A percentile compares a stretch with the other conserved stretches of the same genome.
Evolutionary conservation across 1,140 invertebrate genomes (phyloP).

Genomic region (Eupristina koningsbergeri): DNA sequence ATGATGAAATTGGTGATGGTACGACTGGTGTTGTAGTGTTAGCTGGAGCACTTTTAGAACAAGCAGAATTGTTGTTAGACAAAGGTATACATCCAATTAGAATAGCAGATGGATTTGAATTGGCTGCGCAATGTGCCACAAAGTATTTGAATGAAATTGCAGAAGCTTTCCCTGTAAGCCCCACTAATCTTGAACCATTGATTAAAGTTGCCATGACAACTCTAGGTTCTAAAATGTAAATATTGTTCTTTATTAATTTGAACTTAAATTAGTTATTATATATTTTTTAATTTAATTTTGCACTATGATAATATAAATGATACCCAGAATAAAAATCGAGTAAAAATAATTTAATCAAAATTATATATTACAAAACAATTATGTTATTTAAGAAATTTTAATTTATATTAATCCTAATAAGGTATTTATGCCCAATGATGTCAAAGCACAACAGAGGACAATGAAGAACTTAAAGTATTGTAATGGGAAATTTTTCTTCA

Average conservation of each 20-base stretch:
- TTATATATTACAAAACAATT: not conserved
- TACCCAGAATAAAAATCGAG: no score
- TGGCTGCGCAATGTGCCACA: constrained; percentile 93
- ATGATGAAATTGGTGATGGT: constrained; percentile 99
- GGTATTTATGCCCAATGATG: constrained; percentile 39
- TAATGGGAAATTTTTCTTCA: not conserved
- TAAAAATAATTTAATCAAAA: not conserved
- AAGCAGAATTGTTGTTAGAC: constrained; percentile 93
- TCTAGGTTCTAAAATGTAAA: constrained; percentile 97
- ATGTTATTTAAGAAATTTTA: not conserved
- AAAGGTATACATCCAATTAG: constrained; percentile 98
- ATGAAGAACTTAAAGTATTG: not conserved
- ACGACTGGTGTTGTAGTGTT: constrained; percentile 98
- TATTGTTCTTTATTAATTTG: not conserved
- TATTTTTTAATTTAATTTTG: no score
- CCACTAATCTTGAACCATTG: constrained; percentile 88
- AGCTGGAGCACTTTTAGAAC: constrained; percentile 94
- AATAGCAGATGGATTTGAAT: constrained; percentile 98
- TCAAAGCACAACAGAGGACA: constrained; percentile 25
- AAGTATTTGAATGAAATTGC: constrained; percentile 91
- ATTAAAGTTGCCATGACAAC: constrained; percentile 98
- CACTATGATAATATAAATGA: no score
- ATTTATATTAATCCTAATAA: not conserved
- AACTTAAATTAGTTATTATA: no score
- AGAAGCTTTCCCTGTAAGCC: constrained; percentile 89